Conservation (phyloP, 2,113 vertebrate genomes). For the Pedionomus torquatus region DNA sequence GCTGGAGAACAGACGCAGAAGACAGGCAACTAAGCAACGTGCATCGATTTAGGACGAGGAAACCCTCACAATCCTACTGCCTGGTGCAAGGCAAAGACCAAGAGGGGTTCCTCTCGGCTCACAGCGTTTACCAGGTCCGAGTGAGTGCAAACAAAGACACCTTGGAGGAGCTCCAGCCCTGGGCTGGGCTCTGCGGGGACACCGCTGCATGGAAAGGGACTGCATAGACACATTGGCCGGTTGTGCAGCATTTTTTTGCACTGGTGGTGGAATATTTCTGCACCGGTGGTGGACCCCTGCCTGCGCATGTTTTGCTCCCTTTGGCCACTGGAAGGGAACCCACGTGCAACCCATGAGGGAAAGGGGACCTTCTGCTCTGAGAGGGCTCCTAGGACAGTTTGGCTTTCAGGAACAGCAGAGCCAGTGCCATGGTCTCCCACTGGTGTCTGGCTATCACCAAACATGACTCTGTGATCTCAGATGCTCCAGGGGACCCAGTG, state of each 20-base stretch:
- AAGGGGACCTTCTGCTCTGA: neutral
- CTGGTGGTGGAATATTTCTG: neutral
- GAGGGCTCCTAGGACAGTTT: neutral
- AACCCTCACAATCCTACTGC: neutral
- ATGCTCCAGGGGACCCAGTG: neutral
- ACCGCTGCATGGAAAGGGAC: constrained; percentile 2
- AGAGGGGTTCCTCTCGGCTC: constrained; percentile 17
- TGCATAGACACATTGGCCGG: constrained; percentile 36
- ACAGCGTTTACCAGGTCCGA: constrained; percentile 40
- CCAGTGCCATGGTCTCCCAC: neutral
- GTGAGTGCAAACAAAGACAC: constrained; percentile 60
- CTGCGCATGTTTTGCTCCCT: neutral
- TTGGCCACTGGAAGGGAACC: neutral
- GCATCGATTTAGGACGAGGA: neutral
- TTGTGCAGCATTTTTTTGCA: constrained; percentile 36
- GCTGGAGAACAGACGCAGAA: neutral
- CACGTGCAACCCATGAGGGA: neutral
- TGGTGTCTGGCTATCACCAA: neutral
- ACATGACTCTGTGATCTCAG: neutral
- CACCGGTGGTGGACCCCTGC: neutral
- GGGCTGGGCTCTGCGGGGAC: constrained; percentile 5
- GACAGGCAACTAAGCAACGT: neutral
- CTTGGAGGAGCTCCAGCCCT: neutral
- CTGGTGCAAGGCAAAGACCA: neutral
- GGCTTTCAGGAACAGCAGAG: neutral